Conservation (phyloP, 2,797 vertebrate genomes). For the Philypnodon macrostomus region DNA sequence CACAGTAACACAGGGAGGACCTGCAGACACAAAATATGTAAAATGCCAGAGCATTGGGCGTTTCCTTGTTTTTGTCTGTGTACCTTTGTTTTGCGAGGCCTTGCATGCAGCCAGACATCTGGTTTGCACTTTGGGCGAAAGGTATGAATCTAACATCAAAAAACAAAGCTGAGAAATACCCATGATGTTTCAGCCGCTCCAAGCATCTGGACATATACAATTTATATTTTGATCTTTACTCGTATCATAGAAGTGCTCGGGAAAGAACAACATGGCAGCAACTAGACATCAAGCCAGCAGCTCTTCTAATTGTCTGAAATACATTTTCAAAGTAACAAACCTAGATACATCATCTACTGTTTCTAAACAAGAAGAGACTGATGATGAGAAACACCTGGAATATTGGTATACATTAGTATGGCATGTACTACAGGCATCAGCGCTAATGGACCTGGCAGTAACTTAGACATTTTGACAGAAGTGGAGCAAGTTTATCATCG, state of each 20-base stretch:
- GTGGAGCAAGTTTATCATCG: constrained; percentile 28
- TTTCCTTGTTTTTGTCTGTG: neutral
- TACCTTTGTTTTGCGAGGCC: constrained; percentile 39
- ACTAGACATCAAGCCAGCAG: constrained; percentile 8
- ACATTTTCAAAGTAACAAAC: constrained; percentile 9
- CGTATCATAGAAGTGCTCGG: constrained; percentile 3
- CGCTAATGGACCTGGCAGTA: constrained; percentile 35
- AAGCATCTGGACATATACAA: constrained; percentile 56
- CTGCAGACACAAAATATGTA: too few species aligned
- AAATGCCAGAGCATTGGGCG: neutral
- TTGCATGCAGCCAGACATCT: constrained; percentile 64
- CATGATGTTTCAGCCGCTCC: constrained; percentile 42
- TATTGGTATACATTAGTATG: constrained; percentile 11
- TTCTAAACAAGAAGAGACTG: constrained; percentile 30
- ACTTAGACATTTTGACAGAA: constrained; percentile 40
- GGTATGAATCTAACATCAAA: constrained; percentile 64
- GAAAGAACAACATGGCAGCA: constrained; percentile 7
- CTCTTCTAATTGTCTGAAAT: constrained; percentile 29
- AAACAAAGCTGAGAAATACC: constrained; percentile 41
- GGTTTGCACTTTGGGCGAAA: constrained; percentile 60
- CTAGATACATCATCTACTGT: constrained; percentile 5
- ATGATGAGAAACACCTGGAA: constrained; percentile 40
- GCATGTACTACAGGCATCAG: constrained; percentile 20
- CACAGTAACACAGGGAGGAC: too few species aligned
- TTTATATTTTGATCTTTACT: constrained; percentile 42